These are phyloP conservation scores for Centropus bengalensis DNA, from an alignment of 2,113 vertebrate species.

Conservation along the genomic window DNA sequence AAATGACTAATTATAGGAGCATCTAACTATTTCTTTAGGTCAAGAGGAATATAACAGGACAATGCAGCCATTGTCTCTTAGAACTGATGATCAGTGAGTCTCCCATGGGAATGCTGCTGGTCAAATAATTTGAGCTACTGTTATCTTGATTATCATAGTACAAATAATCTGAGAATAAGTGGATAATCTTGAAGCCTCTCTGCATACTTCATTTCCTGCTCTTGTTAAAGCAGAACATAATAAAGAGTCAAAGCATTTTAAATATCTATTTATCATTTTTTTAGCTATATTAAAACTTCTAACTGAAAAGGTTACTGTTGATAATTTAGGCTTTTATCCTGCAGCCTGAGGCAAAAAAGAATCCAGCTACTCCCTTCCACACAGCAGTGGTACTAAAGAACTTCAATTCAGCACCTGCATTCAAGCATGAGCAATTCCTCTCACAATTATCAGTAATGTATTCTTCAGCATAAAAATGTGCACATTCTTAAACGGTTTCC, in stretches of 20 bases:
- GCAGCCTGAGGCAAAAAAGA: not conserved
- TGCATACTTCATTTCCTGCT: not conserved
- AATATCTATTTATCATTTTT: not conserved
- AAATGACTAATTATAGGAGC: not conserved
- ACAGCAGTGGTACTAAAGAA: not conserved
- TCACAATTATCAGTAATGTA: not conserved
- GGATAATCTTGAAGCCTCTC: not conserved
- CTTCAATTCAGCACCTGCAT: not conserved
- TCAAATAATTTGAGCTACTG: not conserved
- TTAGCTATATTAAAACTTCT: not conserved
- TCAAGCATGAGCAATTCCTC: not conserved
- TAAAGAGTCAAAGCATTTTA: not conserved
- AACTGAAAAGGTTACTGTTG: not conserved
- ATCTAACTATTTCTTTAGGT: not conserved
- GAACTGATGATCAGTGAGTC: not conserved
- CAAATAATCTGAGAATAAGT: not conserved
- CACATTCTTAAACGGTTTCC: not conserved
- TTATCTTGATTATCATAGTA: not conserved
- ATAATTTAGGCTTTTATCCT: not conserved
- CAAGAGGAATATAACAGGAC: not conserved
- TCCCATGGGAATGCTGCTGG: not conserved
- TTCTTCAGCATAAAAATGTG: fast-evolving
- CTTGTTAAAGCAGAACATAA: not conserved
- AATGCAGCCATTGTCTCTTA: not conserved
- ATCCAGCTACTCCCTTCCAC: not conserved